Percentiles rank a stretch among this genome's conserved stretches.
Conservation (phyloP, 92 coral and sea anemone genomes). For the Micromussa lordhowensis region DNA sequence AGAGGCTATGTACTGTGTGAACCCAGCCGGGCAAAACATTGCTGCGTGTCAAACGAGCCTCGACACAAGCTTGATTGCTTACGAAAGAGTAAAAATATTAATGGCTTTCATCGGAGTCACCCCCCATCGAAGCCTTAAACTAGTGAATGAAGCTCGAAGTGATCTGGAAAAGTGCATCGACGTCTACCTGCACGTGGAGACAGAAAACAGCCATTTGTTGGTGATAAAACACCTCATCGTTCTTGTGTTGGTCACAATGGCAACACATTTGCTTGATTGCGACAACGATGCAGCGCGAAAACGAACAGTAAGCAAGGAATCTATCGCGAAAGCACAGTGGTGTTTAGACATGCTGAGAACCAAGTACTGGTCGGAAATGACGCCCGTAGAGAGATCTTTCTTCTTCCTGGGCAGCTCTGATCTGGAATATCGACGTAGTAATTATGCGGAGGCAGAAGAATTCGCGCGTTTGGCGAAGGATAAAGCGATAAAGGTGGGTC, state of each 20-base stretch:
- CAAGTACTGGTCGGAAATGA: slow-evolving; percentile 50
- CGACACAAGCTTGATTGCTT: slow-evolving; percentile 62
- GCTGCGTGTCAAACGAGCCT: slow-evolving; percentile 26
- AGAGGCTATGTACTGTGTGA: slow-evolving; percentile 44
- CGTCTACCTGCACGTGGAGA: slow-evolving; percentile 45
- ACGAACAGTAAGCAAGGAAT: no score
- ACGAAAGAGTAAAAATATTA: slow-evolving; percentile 73
- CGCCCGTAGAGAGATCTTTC: slow-evolving; percentile 41
- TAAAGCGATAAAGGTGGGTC: slow-evolving; percentile 46
- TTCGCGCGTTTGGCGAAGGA: slow-evolving; percentile 52
- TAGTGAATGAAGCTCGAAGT: slow-evolving; percentile 15
- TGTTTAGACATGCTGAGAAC: no score
- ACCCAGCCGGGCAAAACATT: slow-evolving; percentile 56
- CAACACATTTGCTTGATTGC: slow-evolving; percentile 72
- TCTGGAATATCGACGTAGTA: slow-evolving; percentile 52
- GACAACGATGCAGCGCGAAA: slow-evolving; percentile 68
- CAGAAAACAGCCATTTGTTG: no score
- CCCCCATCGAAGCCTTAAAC: slow-evolving; percentile 17
- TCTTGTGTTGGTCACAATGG: slow-evolving; percentile 45
- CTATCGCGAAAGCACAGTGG: no score
- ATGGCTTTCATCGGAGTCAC: slow-evolving; percentile 47
- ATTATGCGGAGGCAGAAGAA: slow-evolving; percentile 50
- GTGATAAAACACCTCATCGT: slow-evolving; percentile 73
- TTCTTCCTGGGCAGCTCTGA: slow-evolving; percentile 64
- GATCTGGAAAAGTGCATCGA: slow-evolving; percentile 64